Conservation (phyloP, 2,113 vertebrate species). For the Mormyrus lacerda region DNA sequence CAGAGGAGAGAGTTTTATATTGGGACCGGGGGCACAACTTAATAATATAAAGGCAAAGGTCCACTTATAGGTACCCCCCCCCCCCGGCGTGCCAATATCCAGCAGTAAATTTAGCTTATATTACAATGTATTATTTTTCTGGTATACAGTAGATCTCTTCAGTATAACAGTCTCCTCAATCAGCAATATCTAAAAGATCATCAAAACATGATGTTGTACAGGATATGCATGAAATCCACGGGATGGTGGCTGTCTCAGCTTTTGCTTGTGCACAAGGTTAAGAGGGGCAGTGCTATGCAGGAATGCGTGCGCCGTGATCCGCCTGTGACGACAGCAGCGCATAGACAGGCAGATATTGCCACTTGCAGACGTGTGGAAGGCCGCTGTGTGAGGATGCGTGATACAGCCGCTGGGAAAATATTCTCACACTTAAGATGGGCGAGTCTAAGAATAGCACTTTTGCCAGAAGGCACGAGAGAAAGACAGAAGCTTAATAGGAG, state of each 20-base stretch:
- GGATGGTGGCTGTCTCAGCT: background rate
- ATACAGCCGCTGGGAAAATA: background rate
- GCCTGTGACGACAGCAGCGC: background rate
- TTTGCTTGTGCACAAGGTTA: background rate
- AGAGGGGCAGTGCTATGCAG: background rate
- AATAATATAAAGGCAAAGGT: background rate
- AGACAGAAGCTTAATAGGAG: background rate
- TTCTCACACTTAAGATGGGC: background rate
- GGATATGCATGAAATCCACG: background rate
- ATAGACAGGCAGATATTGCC: background rate
- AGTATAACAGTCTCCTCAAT: background rate
- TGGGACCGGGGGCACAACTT: background rate
- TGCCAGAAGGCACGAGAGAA: slow-evolving; percentile 5
- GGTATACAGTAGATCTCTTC: background rate
- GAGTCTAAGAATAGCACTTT: slow-evolving; percentile 2
- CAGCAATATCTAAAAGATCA: background rate
- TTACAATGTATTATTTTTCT: background rate
- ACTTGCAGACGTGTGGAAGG: background rate
- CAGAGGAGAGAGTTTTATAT: background rate
- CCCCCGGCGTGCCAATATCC: background rate
- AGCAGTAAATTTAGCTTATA: background rate
- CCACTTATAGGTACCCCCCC: background rate
- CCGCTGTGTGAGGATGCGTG: background rate
- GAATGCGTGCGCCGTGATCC: background rate
- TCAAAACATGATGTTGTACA: background rate